Evolutionary conservation across 2,797 vertebrate genomes (phyloP).

Genomic region (Mus spretus): DNA sequence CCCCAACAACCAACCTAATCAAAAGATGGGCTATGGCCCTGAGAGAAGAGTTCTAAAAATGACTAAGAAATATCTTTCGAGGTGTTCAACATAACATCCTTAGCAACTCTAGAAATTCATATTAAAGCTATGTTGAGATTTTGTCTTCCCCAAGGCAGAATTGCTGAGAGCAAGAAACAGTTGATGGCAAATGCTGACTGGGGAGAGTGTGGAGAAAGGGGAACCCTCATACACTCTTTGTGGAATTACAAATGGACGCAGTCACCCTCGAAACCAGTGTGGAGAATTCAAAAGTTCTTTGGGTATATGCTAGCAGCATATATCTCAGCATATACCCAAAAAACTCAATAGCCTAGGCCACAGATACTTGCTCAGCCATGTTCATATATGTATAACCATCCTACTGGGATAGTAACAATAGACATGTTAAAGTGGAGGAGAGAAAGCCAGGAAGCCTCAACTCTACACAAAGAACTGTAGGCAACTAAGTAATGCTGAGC

Average conservation of each 20-base stretch:
- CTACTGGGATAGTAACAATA: neutral
- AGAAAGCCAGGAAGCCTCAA: neutral
- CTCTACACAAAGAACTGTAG: neutral
- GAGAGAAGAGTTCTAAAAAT: neutral
- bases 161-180: neutral
- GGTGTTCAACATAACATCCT: neutral
- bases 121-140: neutral
- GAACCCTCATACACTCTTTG: neutral
- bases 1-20: neutral
- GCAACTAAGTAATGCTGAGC: neutral
- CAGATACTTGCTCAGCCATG: neutral
- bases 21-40: neutral
- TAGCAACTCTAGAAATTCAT: neutral
- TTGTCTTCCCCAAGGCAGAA: neutral
- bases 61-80: neutral
- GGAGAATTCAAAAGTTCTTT: neutral
- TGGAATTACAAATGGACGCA: neutral
- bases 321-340: neutral
- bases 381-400: neutral
- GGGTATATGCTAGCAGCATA: neutral
- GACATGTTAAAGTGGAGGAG: neutral
- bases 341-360: neutral
- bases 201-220: neutral
- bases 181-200: neutral
- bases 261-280: neutral